Evolutionary conservation across 2,888 invertebrate species (phyloP), one percentile per base, ranked within the genome.

Genomic region (Ganaspis brasiliensis): DNA sequence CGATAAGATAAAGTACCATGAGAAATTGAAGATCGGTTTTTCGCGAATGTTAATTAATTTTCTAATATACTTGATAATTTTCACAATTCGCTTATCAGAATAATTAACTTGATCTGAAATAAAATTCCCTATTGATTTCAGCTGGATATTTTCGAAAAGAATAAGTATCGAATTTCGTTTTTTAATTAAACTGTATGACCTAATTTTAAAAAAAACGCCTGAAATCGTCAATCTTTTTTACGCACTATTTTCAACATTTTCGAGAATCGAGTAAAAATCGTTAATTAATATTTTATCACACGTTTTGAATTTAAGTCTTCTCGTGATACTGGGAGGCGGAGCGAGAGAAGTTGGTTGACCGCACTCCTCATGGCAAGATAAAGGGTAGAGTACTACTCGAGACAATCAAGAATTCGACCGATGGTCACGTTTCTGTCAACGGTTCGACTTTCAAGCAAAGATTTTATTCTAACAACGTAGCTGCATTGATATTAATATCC

Each of bases 1-100:
- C 88, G 89, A 89, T 89, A 89, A 90, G 89, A 89, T 86, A 87
- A 82, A 83, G 81, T 81, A 82, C 81, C 81, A 83, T 84, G 83
- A 80, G 82, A 82, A 83, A 77, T 72, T 77, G 75, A 57, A 21
- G 19, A 67, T 63, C 19, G 10, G 19, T 57, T 57, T 57, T 56
- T 26, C 57, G 24, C 56, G 21, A 59, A 73, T 49, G 14, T 59
- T 67, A 74, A 24, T 63, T 24, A 26, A 14, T 59, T 24, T 59
- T 21, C 24, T 6, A 52, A 1, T 21, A 16, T 59, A n/a, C n/a
- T 16, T 16, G 12, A 3, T 61, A 31, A 35, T 19, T 19, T 6
- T 61, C 8, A 14, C 8, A 63, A 70, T 75, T n/a, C 31, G 16
- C 3, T 31, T 61, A 10, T 31, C 5, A 16, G 35, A 1, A 59